Evolutionary conservation across 2,888 invertebrate species (phyloP), one percentile per base, ranked within the genome.

Genomic region (Cerceris rybyensis): DNA sequence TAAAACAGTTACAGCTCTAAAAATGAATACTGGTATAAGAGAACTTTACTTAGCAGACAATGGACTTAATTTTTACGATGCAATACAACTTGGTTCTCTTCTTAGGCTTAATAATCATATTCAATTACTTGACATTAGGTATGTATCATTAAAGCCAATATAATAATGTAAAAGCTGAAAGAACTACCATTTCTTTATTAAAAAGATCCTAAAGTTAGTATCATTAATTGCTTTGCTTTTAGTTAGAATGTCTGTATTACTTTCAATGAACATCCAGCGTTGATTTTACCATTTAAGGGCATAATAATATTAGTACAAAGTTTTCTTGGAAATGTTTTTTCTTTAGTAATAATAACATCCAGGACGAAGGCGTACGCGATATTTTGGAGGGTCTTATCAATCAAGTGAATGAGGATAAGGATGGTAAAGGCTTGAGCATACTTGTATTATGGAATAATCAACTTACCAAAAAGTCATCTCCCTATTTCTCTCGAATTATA

Each of bases 21-120:
- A 97, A 88, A 94, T 96, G 86, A 98, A 98, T 93, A 94, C 93
- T 52, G 95, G 95, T 0, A 93, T 97, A 63, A 95, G 95, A 75
- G 97, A 98, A 93, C 93, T 98, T 64, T 96, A 97, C 89, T 93
- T 98, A 77, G 96, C 97, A 57, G 96, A 98, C 92, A 98, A 98
- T 91, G 93, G 95, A 76, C 93, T 98, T 82, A 94, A 94, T 65
- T 93, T 95, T 41, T 93, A 94, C 42, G 98, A 98, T 93, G 97
- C 97, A 13, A 94, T 95, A 72, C 96, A 97, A 86, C 93, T 98
- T 17, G 96, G 95, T 57, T 95, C 95, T 64, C 93, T 98, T 87
- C 93, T 98, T 76, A 94, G 95, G 81, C 94, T 94, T 88, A 98
- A 98, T 93, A 94, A 94, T 69, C 94, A 95, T 66, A 93, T 98